Conservation (phyloP, 2,888 invertebrate species). For the Liodrosophila aerea region DNA sequence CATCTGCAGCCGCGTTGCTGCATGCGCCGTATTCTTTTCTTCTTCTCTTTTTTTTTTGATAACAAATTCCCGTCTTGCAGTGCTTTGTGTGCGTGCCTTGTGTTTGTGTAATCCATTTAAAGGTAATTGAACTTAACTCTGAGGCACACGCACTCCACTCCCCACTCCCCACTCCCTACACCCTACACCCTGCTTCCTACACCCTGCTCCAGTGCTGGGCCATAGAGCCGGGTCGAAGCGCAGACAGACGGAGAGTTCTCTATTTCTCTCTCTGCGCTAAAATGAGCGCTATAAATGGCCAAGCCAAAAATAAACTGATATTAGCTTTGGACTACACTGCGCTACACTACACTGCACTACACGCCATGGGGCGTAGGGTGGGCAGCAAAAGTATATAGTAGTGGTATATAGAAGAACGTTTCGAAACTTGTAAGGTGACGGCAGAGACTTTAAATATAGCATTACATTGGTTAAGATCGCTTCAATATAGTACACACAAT, state of each 20-base stretch:
- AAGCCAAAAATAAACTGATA: slow-evolving; percentile 54
- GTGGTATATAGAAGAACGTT: too few species aligned
- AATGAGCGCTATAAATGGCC: slow-evolving; percentile 63
- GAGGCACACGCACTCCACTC: slow-evolving; percentile 19
- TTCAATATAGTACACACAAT: too few species aligned
- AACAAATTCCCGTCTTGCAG: slow-evolving; percentile 28
- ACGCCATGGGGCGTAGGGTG: slow-evolving; percentile 41
- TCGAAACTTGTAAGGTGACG: too few species aligned
- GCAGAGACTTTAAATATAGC: background rate
- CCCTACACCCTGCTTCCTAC: slow-evolving; percentile 7
- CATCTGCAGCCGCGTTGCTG: slow-evolving; percentile 16
- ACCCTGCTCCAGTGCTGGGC: slow-evolving; percentile 4
- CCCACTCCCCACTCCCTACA: background rate
- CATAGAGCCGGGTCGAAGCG: slow-evolving; percentile 29
- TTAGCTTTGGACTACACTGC: slow-evolving; percentile 49
- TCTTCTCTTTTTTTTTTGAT: slow-evolving; percentile 18
- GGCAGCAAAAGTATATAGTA: too few species aligned
- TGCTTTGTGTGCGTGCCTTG: slow-evolving; percentile 2
- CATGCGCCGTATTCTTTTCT: slow-evolving; percentile 22
- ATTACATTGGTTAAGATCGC: too few species aligned
- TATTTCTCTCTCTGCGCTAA: too few species aligned
- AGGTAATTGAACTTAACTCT: slow-evolving; percentile 71
- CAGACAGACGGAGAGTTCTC: slow-evolving; percentile 3
- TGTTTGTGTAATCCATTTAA: slow-evolving; percentile 76
- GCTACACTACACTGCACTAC: too few species aligned